Percentiles rank a stretch among this genome's conserved stretches.
Conservation (phyloP, 92 coral and sea anemone genomes). For the Heteractis magnifica region DNA sequence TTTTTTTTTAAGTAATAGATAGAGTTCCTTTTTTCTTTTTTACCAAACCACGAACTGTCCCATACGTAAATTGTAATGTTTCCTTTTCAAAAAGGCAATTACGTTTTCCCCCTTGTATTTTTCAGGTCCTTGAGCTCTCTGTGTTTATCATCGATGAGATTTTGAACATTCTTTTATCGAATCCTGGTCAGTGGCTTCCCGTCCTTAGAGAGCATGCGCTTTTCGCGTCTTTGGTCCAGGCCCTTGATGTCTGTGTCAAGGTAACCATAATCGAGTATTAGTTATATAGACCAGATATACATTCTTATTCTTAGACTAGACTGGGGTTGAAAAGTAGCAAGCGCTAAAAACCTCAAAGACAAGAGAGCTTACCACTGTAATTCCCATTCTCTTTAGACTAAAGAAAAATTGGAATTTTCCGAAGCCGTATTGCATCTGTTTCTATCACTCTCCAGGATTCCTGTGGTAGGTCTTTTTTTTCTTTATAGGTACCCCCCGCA, state of each 20-base stretch:
- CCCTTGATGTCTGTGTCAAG: slow-evolving; percentile 83
- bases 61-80: not conserved
- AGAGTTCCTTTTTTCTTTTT: no score
- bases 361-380: not conserved
- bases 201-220: slow-evolving; percentile 96
- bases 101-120: not conserved
- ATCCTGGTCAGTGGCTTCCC: slow-evolving; percentile 96
- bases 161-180: slow-evolving; percentile 77
- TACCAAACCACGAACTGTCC: no score
- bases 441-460: slow-evolving; percentile 79
- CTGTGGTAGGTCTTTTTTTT: slow-evolving; percentile 63
- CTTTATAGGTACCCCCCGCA: not conserved
- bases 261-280: slow-evolving; percentile 25
- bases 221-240: slow-evolving; percentile 85
- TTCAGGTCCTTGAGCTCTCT: slow-evolving; percentile 82
- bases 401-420: slow-evolving; percentile 77
- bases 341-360: not conserved
- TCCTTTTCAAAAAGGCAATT: not conserved
- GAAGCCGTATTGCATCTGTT: slow-evolving; percentile 90
- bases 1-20: no score
- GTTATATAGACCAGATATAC: not conserved
- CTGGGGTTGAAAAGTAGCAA: not conserved
- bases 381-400: slow-evolving; percentile 48
- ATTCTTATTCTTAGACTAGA: not conserved
- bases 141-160: slow-evolving; percentile 90